phyloP scores from a whole-genome alignment of 2,797 vertebrate species.

The Perodicticus potto region DNA sequence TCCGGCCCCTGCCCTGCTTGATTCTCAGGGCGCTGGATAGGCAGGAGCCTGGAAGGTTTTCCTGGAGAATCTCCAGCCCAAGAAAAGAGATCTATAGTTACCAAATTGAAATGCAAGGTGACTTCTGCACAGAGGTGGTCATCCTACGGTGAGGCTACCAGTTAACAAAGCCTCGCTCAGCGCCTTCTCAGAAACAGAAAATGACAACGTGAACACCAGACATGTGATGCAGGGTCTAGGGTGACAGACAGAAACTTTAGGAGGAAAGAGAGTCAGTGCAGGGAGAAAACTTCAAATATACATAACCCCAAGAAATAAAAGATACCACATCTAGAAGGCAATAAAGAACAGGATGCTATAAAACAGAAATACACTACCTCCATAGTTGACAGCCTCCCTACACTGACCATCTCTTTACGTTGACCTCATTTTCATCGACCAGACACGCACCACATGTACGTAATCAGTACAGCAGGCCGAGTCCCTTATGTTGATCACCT shows the following conservation, averaged over 20 bases:
- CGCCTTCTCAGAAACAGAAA: neutral
- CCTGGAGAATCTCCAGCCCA: neutral
- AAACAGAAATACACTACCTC: neutral
- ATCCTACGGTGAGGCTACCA: neutral
- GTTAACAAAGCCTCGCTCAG: neutral
- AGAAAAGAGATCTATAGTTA: neutral
- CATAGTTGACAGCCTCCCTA: too few relatives aligned
- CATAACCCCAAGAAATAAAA: neutral
- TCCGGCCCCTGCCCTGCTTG: neutral
- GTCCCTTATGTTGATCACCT: too few relatives aligned
- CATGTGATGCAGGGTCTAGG: neutral
- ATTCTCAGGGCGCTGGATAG: neutral
- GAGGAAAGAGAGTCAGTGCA: neutral
- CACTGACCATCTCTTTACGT: too few relatives aligned
- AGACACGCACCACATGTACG: too few relatives aligned
- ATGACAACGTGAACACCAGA: neutral
- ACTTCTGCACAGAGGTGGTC: neutral
- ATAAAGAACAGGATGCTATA: slow-evolving; percentile 3
- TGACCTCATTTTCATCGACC: too few relatives aligned
- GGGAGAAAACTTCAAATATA: neutral
- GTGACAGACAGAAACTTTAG: neutral
- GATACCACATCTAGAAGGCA: neutral
- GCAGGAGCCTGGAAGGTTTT: neutral
- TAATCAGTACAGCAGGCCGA: too few relatives aligned
- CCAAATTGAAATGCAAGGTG: neutral